phyloP scores from a whole-genome alignment of 2,888 invertebrate genomes.

The Macrosoma leucophasiata region DNA sequence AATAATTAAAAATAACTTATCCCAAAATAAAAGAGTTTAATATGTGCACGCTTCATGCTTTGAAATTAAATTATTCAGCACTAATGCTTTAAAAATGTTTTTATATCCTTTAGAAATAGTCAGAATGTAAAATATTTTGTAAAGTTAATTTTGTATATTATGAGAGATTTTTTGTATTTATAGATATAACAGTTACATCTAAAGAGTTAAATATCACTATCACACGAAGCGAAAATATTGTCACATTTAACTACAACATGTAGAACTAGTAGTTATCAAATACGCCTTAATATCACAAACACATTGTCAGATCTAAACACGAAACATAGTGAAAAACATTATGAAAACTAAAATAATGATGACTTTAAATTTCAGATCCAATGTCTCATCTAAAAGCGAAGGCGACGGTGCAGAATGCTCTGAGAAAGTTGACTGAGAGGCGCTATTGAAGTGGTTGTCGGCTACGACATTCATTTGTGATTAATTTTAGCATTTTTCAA shows the following conservation, averaged over 20 bases:
- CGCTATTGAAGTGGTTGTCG: constrained; percentile 48
- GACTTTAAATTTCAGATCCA: constrained; percentile 71
- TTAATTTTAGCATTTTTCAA: constrained; percentile 56
- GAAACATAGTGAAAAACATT: too few species aligned
- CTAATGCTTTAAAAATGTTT: constrained; percentile 53
- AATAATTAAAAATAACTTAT: constrained; percentile 69
- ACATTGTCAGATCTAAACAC: too few species aligned
- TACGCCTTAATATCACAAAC: too few species aligned
- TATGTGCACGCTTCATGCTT: constrained; percentile 73
- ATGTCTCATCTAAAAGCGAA: constrained; percentile 72
- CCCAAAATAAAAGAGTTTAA: constrained; percentile 55
- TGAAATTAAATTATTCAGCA: constrained; percentile 60
- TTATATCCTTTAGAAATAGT: constrained; percentile 1
- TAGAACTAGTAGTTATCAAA: too few species aligned
- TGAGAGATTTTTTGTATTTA: too few species aligned
- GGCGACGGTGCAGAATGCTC: constrained; percentile 73
- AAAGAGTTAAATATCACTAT: too few species aligned
- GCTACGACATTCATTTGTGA: constrained; percentile 42
- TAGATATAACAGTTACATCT: too few species aligned
- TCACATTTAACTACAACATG: too few species aligned
- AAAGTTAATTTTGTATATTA: too few species aligned
- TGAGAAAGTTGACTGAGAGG: constrained; percentile 71
- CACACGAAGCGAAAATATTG: too few species aligned
- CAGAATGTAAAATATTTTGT: too few species aligned
- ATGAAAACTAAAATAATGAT: too few species aligned